Base-by-base conservation (phyloP, 2,113 vertebrate species). In the Paedocypris sp. region DNA sequence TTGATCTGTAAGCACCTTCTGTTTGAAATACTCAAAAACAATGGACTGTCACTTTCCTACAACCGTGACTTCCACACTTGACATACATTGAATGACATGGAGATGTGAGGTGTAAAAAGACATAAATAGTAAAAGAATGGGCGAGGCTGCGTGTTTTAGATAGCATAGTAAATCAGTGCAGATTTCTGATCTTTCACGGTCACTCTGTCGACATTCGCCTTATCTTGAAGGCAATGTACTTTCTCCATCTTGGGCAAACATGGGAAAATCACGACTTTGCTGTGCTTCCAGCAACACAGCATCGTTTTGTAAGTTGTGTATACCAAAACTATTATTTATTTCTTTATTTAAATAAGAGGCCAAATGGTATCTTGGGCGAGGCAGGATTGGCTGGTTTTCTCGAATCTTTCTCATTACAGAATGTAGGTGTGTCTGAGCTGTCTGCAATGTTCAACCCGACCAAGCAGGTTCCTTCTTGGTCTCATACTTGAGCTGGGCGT, bases 401-500 rank as follows among this genome's bases (percentile, higher is more conserved):
- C 7, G 23, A 29, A 46, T 49, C 42, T 23, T 31, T 35, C 36
- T 43, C 64, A 25, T 28, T 54, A 13, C 7, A 56, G 62, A 69
- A 66, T 58, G 60, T 50, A 41, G 22, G 38, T 51, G 39, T 18
- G 39, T 22, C 12, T 33, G 52, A 6, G 10, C 5, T 26, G 13
- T 18, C 28, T 53, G 45, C 26, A 33, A 29, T 36, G 31, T 46
- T 12, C n/a, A 29, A 67, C 73, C 67, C 58, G 33, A 62, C 33
- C 5, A 6, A 73, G 62, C 77, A 70, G 69, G 75, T 77, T 76
- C 16, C 25, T 41, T 43, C 29, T 22, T 25, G 28, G 31, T 38
- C 33, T 65, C 66, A 76, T 73, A 64, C 56, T 63, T 48, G 38
- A 41, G 4, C 10, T 22, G 68, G 78, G 78, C 67, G 73, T 71